Conservation (phyloP, 1,140 invertebrate genomes). For the Zophobas atratus region DNA sequence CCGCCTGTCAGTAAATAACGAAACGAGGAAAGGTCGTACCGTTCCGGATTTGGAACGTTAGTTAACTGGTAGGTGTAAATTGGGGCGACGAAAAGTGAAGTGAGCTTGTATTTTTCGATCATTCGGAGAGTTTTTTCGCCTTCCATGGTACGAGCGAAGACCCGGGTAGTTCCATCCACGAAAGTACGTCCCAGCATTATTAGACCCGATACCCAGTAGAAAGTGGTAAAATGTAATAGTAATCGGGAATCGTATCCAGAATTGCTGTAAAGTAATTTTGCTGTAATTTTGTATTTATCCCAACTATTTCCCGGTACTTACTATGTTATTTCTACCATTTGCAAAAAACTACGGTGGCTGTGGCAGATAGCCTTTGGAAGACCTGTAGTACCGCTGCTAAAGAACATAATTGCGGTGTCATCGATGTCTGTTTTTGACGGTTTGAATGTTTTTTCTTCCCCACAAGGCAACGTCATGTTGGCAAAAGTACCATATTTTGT, state of each 20-base stretch:
- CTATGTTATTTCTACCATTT: neutral
- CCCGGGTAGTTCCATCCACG: neutral
- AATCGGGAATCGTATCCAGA: neutral
- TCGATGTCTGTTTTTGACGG: conserved; percentile 54
- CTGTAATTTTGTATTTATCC: too few species aligned
- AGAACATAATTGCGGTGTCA: conserved; percentile 66
- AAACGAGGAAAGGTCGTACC: neutral
- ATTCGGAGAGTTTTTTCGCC: conserved; percentile 18
- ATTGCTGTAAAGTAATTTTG: neutral
- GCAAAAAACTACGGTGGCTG: conserved; percentile 69
- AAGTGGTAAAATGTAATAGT: conserved; percentile 13
- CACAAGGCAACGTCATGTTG: conserved; percentile 47
- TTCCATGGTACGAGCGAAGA: neutral
- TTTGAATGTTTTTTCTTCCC: conserved; percentile 57
- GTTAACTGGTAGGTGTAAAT: conserved; percentile 5
- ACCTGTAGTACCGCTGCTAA: conserved; percentile 82
- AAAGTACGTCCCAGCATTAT: neutral
- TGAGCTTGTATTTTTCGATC: conserved; percentile 35
- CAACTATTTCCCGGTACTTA: neutral
- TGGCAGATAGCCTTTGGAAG: conserved; percentile 82
- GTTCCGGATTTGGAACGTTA: neutral
- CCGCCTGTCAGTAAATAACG: conserved; percentile 2
- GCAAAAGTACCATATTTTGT: conserved; percentile 47
- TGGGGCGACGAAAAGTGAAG: conserved; percentile 2
- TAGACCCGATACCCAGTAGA: conserved; percentile 32